Evolutionary conservation across 2,888 invertebrate species (phyloP), one percentile per base, ranked within the genome.

Genomic region (Synergus itoensis): DNA sequence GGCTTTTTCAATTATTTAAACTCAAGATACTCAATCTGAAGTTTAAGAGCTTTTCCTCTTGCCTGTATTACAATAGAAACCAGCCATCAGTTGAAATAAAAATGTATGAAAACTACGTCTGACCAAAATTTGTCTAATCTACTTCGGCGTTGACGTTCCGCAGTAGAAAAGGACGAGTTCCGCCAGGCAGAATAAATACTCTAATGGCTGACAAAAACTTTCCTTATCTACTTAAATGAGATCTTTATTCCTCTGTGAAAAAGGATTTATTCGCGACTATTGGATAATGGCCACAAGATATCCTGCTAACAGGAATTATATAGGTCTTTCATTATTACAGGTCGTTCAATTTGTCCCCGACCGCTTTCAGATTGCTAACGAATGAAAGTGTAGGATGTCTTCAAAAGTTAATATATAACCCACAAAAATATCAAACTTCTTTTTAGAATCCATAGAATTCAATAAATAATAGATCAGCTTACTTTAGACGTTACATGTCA

Each of bases 251-350:
- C 28, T 21, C 28, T 28, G 14, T 28, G 21, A 7, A 62, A 28
- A 62, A 21, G 9, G 18, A 57, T 62, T 62, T 62, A 62, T 62
- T 62, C 28, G 14, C 21, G 28, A 28, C 62, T 62, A 28, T 18
- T 62, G 12, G 62, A 2, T 62, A 62, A 62, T 62, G 62, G 28
- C 21, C 62, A 62, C 18, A 62, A 62, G 28, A 62, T 62, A 62
- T 28, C 28, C 14, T 62, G 21, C 28, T 14, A 62, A 62, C 21
- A 21, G 28, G 28, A 28, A 28, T 62, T 12, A 62, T 28, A 28
- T 28, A 28, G 28, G 28, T 28, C 28, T 28, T 62, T 62, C 28
- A 62, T 14, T 28, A 62, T 62, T 62, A 14, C 11, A 28, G 62
- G 14, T 62, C 21, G 62, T 62, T 62, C 62, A 62, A 62, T 62